phyloP scores from a whole-genome alignment of 2,797 vertebrate species.

The Microctenopoma steveboyesi region DNA sequence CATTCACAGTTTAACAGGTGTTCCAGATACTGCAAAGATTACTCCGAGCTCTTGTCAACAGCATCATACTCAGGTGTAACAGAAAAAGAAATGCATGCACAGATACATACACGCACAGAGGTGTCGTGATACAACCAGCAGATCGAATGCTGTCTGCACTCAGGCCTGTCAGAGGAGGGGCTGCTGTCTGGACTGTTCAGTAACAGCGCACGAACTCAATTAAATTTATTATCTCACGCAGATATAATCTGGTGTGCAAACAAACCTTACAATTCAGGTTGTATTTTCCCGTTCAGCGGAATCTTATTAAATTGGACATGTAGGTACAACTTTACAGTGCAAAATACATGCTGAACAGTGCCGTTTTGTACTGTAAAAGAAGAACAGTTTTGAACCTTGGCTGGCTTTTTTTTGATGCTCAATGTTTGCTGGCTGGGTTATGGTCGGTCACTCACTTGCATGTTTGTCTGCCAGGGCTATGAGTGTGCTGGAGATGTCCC shows the following conservation, averaged over 20 bases:
- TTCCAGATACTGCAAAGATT: slow-evolving; percentile 29
- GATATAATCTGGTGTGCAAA: slow-evolving; percentile 39
- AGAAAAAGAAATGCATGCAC: slow-evolving; percentile 8
- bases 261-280: slow-evolving; percentile 18
- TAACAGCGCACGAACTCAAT: slow-evolving; percentile 28
- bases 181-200: slow-evolving; percentile 46
- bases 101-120: slow-evolving; percentile 17
- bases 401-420: slow-evolving; percentile 1
- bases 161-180: slow-evolving; percentile 41
- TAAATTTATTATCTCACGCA: slow-evolving; percentile 29
- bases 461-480: slow-evolving; percentile 98
- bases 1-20: slow-evolving; percentile 37
- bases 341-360: slow-evolving; percentile 18
- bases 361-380: neutral
- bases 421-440: slow-evolving; percentile 31
- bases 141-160: slow-evolving; percentile 49
- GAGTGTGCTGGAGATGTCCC: slow-evolving; percentile 97
- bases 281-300: slow-evolving; percentile 24
- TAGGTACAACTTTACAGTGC: slow-evolving; percentile 38
- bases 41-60: slow-evolving; percentile 17
- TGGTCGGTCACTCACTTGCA: slow-evolving; percentile 89
- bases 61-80: slow-evolving; percentile 11
- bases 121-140: slow-evolving; percentile 40
- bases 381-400: neutral
- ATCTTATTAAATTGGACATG: slow-evolving; percentile 25